phyloP scores from a whole-genome alignment of 2,797 vertebrate genomes.

The Enteromius radiatus region DNA sequence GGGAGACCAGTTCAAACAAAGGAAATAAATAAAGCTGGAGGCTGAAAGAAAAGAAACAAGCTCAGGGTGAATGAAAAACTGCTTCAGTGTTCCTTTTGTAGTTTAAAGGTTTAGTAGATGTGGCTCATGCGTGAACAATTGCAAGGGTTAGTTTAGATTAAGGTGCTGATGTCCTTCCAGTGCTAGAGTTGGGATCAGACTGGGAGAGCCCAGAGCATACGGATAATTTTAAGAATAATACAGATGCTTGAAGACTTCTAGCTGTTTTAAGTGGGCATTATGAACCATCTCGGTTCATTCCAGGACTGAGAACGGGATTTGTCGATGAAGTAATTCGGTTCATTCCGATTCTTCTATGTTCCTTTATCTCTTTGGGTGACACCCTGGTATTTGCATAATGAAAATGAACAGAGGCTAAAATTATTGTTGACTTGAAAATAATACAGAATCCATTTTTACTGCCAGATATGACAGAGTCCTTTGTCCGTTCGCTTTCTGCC shows the following conservation, averaged over 20 bases:
- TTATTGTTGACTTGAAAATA: conserved; percentile 32
- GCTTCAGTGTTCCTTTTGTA: not conserved
- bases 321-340: conserved; percentile 10
- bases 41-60: conserved; percentile 2
- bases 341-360: conserved; percentile 7
- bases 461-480: conserved; percentile 66
- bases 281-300: conserved; percentile 14
- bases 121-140: not conserved
- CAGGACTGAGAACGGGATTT: conserved; percentile 5
- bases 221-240: not conserved
- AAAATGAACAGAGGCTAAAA: conserved; percentile 60
- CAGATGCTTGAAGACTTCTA: conserved; percentile 23
- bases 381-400: conserved; percentile 62
- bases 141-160: conserved; percentile 19
- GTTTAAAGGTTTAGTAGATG: conserved; percentile 6
- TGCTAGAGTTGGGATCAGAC: conserved; percentile 27
- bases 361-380: conserved; percentile 53
- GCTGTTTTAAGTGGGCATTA: conserved; percentile 19
- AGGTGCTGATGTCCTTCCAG: conserved; percentile 43
- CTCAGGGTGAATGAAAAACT: not conserved
- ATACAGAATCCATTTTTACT: conserved; percentile 62
- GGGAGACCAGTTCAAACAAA: conserved; percentile 28
- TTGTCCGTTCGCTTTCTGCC: conserved; percentile 46
- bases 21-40: conserved; percentile 33
- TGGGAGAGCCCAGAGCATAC: not conserved